These are phyloP conservation scores for Bothrops jararaca DNA, from an alignment of 2,113 vertebrate genomes.

Conservation along the genomic window DNA sequence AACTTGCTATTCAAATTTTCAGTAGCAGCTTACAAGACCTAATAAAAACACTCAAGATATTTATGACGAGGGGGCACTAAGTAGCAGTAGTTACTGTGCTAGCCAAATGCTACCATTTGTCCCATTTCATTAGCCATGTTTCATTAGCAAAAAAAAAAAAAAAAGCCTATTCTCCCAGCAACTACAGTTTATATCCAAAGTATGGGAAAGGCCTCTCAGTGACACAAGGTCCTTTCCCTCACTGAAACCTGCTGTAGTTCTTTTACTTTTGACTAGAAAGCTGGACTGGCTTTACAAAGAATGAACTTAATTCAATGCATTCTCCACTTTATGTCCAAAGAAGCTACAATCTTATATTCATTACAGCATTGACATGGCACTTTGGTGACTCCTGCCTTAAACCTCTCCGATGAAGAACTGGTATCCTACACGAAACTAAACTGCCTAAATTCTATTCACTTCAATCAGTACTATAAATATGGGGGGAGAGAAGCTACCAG, in stretches of 20 bases:
- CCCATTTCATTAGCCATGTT: not conserved
- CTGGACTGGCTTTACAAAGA: not conserved
- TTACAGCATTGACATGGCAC: not conserved
- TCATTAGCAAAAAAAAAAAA: not conserved
- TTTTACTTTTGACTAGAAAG: not conserved
- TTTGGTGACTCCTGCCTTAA: not conserved
- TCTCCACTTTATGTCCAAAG: not conserved
- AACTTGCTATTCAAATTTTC: not conserved
- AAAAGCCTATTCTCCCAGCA: not conserved
- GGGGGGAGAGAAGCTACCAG: not conserved
- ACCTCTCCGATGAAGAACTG: not conserved
- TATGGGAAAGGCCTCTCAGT: not conserved
- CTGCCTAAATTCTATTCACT: not conserved
- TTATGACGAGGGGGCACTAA: not conserved
- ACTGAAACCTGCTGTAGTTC: not conserved
- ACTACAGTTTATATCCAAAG: not conserved
- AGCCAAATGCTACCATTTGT: not conserved
- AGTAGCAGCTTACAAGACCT: not conserved
- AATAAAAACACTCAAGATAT: not conserved
- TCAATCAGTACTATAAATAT: not conserved
- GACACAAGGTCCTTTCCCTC: not conserved
- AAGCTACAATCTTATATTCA: not conserved
- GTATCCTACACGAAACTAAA: not conserved
- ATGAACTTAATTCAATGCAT: not conserved
- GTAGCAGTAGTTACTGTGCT: not conserved